Evolutionary conservation across 2,888 invertebrate species (phyloP).

Genomic region (Athalia rosae): DNA sequence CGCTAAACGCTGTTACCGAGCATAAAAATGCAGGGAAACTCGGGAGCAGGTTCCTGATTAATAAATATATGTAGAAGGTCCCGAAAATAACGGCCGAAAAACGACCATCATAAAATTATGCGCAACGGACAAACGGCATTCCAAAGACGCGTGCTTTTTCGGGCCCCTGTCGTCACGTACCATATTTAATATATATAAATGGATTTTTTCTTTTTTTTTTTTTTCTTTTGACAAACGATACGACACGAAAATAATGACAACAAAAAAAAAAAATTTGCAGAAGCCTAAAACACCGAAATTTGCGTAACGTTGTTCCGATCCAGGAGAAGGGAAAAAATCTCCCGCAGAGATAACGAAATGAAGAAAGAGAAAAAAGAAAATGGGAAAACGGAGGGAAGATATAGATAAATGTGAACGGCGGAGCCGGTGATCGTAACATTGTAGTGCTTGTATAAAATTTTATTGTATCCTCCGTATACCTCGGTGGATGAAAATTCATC

Average conservation of each 20-base stretch:
- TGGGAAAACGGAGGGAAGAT: slow-evolving; percentile 39
- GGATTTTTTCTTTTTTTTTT: too few species aligned
- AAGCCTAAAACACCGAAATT: too few species aligned
- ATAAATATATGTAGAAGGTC: slow-evolving; percentile 55
- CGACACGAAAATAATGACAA: too few species aligned
- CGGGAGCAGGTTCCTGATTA: slow-evolving; percentile 56
- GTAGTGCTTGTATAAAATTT: slow-evolving; percentile 7
- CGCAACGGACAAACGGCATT: slow-evolving; percentile 30
- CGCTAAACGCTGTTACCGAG: background rate
- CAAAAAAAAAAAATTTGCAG: too few species aligned
- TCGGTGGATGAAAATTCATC: slow-evolving; percentile 12
- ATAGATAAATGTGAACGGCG: slow-evolving; percentile 16
- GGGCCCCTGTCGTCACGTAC: too few species aligned
- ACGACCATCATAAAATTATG: background rate
- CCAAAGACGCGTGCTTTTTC: background rate
- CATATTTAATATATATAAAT: too few species aligned
- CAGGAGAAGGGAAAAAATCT: slow-evolving; percentile 26
- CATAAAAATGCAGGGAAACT: slow-evolving; percentile 23
- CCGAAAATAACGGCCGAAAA: slow-evolving; percentile 54
- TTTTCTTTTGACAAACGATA: too few species aligned
- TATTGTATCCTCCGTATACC: background rate
- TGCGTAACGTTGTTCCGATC: background rate
- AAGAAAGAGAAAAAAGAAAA: slow-evolving; percentile 41
- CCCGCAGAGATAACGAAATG: slow-evolving; percentile 31
- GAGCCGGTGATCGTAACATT: background rate